These are phyloP conservation scores for Telmatherina bonti DNA, from an alignment of 2,797 vertebrate genomes.

Conservation along the genomic window DNA sequence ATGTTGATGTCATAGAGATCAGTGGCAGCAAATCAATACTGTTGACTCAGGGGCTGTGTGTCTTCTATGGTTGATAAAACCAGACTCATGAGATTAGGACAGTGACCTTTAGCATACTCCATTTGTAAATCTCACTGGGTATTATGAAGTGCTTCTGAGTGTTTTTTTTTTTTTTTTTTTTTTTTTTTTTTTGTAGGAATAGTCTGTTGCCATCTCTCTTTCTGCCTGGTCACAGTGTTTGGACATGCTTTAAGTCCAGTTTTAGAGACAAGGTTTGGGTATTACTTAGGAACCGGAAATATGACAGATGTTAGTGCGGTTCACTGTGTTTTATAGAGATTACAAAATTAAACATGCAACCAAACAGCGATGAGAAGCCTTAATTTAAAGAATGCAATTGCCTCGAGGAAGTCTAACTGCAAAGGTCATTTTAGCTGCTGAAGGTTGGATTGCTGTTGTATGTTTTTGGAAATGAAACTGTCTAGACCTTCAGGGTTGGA, in stretches of 20 bases:
- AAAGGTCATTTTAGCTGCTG: slow-evolving; percentile 36
- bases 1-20: slow-evolving; percentile 57
- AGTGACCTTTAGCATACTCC: slow-evolving; percentile 51
- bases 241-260: slow-evolving; percentile 23
- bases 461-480: slow-evolving; percentile 25
- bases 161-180: slow-evolving; percentile 16
- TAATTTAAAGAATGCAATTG: slow-evolving; percentile 29
- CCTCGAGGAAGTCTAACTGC: slow-evolving; percentile 25
- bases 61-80: slow-evolving; percentile 58
- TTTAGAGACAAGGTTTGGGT: slow-evolving; percentile 20
- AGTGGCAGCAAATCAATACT: slow-evolving; percentile 72
- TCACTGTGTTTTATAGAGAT: slow-evolving; percentile 41
- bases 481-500: slow-evolving; percentile 14
- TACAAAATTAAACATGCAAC: slow-evolving; percentile 44
- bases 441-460: slow-evolving; percentile 23
- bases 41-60: slow-evolving; percentile 66
- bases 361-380: slow-evolving; percentile 12
- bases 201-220: slow-evolving; percentile 28
- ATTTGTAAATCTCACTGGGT: slow-evolving; percentile 40
- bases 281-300: slow-evolving; percentile 47
- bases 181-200: slow-evolving; percentile 19
- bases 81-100: slow-evolving; percentile 61
- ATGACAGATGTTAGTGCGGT: slow-evolving; percentile 55
- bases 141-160: slow-evolving; percentile 22
- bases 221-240: slow-evolving; percentile 38